Base-by-base conservation (phyloP, 1,140 invertebrate genomes). In the Drosophila ohnishii region DNA sequence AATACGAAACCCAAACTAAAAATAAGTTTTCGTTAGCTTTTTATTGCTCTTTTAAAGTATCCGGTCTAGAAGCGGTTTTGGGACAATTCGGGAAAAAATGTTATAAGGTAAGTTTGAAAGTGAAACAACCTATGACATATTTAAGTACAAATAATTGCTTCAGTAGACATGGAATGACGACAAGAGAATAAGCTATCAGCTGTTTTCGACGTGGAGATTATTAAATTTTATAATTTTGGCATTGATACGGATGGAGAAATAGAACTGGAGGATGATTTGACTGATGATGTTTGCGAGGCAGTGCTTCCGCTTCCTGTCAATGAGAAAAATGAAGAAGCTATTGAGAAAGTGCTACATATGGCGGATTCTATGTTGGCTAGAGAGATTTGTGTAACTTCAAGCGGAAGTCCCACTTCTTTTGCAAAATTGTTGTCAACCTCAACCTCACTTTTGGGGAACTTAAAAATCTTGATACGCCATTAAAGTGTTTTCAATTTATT, bases 271-370 rank as follows among this genome's bases (percentile, higher is more conserved):
- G 50, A 53, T 5, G 35, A 42, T 34, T 61, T 61, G 34, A 42
- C 30, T 40, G 14, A 40, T 25, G 22, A 61, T 34, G n/a, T 50
- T 22, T 30, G n/a, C 59, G 37, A 53, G 32, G 34, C n/a, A 53
- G 90, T 82, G 58, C 48, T 55, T 37, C 60, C 84, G 58, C 48
- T 55, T 37, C 60, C 51, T 32, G 58, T 42, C 34, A 28, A 22
- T 37, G 50, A 53, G 37, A 14, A 40, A 40, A 14, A 48, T 56
- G 7, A 32, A 32, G 30, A 32, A 32, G 30, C 30, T 1, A 32
- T 32, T 32, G 30, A 32, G 6, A 7, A 32, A 32, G 30, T 32
- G 30, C 30, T 32, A 32, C 30, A 7, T 32, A 8, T 8, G 6
- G 7, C 30, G 30, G 30, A 32, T 32, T 32, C 30, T 32, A 32